Conservation (phyloP, 2,797 vertebrate genomes). For the Pantherophis alleghaniensis region DNA sequence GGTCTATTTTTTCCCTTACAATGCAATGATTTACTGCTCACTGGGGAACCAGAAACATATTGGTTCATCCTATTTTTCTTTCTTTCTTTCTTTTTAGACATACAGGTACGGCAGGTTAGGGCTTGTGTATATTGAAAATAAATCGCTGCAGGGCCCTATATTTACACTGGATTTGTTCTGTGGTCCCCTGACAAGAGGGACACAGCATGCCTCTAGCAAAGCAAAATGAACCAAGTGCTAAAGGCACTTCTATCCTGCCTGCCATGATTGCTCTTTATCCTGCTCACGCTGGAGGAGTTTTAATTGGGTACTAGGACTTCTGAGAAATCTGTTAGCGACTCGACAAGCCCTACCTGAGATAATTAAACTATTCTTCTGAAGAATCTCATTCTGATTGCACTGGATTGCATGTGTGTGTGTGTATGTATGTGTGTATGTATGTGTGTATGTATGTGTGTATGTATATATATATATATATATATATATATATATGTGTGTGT, state of each 20-base stretch:
- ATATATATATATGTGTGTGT: too few relatives aligned
- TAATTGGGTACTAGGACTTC: slow-evolving; percentile 31
- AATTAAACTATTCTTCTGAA: slow-evolving; percentile 31
- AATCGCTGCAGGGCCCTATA: slow-evolving; percentile 12
- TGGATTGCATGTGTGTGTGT: background rate
- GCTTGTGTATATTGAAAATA: slow-evolving; percentile 10
- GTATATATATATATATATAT: too few relatives aligned
- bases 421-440: too few relatives aligned
- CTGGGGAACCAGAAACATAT: background rate
- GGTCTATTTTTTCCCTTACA: background rate
- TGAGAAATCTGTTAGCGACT: slow-evolving; percentile 25
- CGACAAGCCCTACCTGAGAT: slow-evolving; percentile 18
- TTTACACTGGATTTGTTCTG: slow-evolving; percentile 29
- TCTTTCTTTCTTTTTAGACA: background rate
- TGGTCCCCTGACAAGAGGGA: background rate
- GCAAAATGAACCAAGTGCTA: slow-evolving; percentile 21
- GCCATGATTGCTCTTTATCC: slow-evolving; percentile 5
- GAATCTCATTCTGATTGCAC: slow-evolving; percentile 30
- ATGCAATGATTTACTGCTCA: background rate
- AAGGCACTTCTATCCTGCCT: slow-evolving; percentile 25
- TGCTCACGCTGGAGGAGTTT: slow-evolving; percentile 30
- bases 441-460: too few relatives aligned
- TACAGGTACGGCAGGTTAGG: background rate
- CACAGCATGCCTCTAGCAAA: background rate
- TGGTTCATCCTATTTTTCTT: background rate